These are phyloP conservation scores for Hippocampus mohnikei DNA, from an alignment of 2,113 vertebrate genomes.

Conservation along the genomic window DNA sequence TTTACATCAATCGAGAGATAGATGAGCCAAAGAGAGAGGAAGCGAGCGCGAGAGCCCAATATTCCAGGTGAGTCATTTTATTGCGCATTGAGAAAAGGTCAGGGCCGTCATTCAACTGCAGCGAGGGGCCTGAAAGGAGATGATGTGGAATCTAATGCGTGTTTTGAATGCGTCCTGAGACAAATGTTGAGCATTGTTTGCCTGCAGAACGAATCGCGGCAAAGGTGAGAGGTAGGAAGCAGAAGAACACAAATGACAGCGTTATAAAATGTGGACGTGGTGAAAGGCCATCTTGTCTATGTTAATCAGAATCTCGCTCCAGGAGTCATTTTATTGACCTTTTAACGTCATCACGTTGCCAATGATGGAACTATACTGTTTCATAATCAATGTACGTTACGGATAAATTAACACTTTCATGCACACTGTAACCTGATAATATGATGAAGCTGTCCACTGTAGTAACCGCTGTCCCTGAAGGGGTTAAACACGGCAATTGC, in stretches of 20 bases:
- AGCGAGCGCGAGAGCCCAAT: neutral
- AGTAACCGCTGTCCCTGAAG: no score
- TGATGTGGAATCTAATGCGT: neutral
- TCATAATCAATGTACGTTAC: no score
- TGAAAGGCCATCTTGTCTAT: constrained; percentile 14
- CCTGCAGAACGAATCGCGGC: neutral
- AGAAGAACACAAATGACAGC: constrained; percentile 7
- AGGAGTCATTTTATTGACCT: neutral
- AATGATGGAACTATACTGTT: neutral
- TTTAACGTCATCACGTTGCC: neutral
- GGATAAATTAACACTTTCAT: no score
- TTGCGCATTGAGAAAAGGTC: constrained; percentile 1
- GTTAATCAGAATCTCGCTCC: constrained; percentile 16
- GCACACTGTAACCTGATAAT: no score
- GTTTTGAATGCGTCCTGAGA: neutral
- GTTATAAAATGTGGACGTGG: neutral
- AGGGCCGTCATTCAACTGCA: neutral
- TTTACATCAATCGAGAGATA: neutral
- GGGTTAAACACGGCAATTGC: no score
- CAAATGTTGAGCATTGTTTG: neutral
- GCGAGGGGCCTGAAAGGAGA: neutral
- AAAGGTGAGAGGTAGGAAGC: constrained; percentile 34
- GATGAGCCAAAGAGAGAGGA: neutral
- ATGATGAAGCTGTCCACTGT: no score
- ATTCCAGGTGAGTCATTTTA: neutral